Conservation (phyloP, 2,113 vertebrate genomes). For the Tachuris rubrigastra region DNA sequence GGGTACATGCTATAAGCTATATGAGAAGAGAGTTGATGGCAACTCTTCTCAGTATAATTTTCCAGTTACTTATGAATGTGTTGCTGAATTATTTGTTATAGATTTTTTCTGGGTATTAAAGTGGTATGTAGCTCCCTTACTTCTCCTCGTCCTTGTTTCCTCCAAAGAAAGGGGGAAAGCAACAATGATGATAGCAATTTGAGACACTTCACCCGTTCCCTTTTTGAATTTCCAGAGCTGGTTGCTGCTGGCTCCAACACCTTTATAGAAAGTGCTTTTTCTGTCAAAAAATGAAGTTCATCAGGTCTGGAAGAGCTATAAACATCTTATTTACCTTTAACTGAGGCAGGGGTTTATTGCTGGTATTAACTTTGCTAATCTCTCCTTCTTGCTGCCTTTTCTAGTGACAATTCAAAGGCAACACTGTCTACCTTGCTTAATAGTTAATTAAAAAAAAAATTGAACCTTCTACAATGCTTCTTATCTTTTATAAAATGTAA, state of each 20-base stretch:
- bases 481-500: background rate
- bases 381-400: background rate
- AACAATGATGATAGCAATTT: background rate
- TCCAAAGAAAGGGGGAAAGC: background rate
- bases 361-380: background rate
- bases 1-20: background rate
- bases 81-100: background rate
- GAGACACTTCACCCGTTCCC: background rate
- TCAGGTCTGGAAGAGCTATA: background rate
- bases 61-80: background rate
- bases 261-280: background rate
- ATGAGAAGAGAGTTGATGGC: background rate
- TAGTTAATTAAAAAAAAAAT: background rate
- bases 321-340: background rate
- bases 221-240: background rate
- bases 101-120: background rate
- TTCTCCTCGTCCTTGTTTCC: background rate
- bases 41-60: background rate
- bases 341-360: background rate
- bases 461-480: background rate
- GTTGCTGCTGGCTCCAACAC: background rate
- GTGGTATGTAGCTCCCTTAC: background rate
- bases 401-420: background rate
- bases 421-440: background rate
- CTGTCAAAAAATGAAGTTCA: background rate